Base-by-base conservation (phyloP, 2,113 vertebrate species). In the Proterorhinus semilunaris region DNA sequence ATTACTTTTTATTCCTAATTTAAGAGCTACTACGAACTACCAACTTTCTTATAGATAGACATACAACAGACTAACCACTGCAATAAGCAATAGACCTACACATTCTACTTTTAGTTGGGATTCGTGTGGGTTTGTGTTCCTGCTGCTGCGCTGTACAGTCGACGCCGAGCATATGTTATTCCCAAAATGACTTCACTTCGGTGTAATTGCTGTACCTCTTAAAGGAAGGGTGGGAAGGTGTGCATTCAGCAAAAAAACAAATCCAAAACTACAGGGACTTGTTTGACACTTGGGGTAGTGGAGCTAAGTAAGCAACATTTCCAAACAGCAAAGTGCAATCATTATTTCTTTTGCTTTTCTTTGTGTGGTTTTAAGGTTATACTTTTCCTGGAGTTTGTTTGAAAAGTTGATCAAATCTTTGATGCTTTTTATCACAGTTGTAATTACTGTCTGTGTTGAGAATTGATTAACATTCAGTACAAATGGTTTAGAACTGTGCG, bases 151-250 rank as follows among this genome's bases (percentile, higher is more conserved):
- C 62, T 66, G 45, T 52, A 6, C 59, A 70, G 57, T 55, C 62
- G 68, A 42, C 72, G 47, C 44, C 62, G 62, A 43, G 6, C 68
- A 65, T 75, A 67, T 71, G 61, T 72, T 65, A 76, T 42, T 3
- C 3, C 42, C 21, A 59, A 65, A 69, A 78, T 64, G 77, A 71
- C 68, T 82, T 79, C 71, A 70, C 68, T 74, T 66, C 69, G 57
- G 81, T 84, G 75, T 80, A 62, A 84, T 73, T 64, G 79, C 62
- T 8, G 66, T 71, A 69, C 80, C 86, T 85, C 82, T 87, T 77
- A 57, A 58, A 59, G n/a, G n/a, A n/a, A n/a, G n/a, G n/a, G n/a
- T n/a, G n/a, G 83, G 82, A 86, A 81, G 79, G 75, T 50, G 65
- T 57, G 11, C 5, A 46, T 70, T 54, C 50, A 5, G 46, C 75